These are phyloP conservation scores for Lycia hirtaria DNA, from an alignment of 2,888 invertebrate genomes.

Conservation along the genomic window DNA sequence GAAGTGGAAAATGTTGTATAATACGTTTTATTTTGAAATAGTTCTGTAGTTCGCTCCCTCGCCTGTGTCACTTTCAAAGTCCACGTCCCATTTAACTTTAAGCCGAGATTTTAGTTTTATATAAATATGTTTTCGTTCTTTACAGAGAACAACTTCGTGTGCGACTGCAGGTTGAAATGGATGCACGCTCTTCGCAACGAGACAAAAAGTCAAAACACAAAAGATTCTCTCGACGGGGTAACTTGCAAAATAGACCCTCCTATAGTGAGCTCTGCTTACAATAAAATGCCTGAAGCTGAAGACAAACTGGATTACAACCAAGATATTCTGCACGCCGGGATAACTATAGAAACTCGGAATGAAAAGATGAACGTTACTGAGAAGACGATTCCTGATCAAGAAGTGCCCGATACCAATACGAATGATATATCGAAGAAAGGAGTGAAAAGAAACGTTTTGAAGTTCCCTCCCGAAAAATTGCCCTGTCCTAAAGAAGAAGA, in stretches of 20 bases:
- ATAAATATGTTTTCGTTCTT: slow-evolving; percentile 51
- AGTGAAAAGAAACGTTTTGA: slow-evolving; percentile 70
- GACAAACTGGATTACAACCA: slow-evolving; percentile 69
- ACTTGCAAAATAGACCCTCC: slow-evolving; percentile 88
- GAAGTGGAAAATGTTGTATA: slow-evolving; percentile 57
- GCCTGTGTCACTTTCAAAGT: slow-evolving; percentile 22
- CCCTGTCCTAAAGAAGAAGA: slow-evolving; percentile 72
- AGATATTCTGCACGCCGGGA: slow-evolving; percentile 68
- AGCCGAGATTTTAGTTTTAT: slow-evolving; percentile 26
- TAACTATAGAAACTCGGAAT: slow-evolving; percentile 68
- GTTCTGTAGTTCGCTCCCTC: slow-evolving; percentile 30
- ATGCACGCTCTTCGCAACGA: slow-evolving; percentile 90
- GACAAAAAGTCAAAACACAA: slow-evolving; percentile 89
- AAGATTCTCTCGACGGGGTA: slow-evolving; percentile 88
- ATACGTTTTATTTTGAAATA: slow-evolving; percentile 50
- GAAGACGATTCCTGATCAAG: slow-evolving; percentile 55
- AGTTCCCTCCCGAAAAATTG: slow-evolving; percentile 73
- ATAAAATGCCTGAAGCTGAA: slow-evolving; percentile 70
- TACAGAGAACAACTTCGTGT: slow-evolving; percentile 93
- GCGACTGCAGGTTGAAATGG: slow-evolving; percentile 94
- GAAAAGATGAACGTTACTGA: slow-evolving; percentile 69
- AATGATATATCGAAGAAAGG: slow-evolving; percentile 63
- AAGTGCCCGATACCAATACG: slow-evolving; percentile 52
- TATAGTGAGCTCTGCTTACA: slow-evolving; percentile 77
- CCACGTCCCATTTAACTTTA: slow-evolving; percentile 28